Evolutionary conservation across 2,888 invertebrate species (phyloP).

Genomic region (Perizoma flavofasciatum): DNA sequence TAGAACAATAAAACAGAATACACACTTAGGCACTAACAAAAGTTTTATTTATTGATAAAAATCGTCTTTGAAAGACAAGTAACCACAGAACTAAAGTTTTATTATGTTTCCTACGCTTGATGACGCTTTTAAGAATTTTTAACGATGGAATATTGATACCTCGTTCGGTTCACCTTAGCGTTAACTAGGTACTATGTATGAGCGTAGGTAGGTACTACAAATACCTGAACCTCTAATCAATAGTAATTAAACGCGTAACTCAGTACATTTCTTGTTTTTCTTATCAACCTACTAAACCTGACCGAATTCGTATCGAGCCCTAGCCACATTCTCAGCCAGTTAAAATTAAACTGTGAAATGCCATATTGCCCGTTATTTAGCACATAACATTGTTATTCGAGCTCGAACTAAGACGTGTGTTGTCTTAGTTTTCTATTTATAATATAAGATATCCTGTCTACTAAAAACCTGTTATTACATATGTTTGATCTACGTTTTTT

Average conservation of each 20-base stretch:
- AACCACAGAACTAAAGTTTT: no score
- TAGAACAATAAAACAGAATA: conserved; percentile 52
- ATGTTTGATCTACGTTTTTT: not conserved
- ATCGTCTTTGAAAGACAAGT: no score
- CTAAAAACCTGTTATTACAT: no score
- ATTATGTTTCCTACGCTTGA: no score
- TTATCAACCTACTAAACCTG: conserved; percentile 22
- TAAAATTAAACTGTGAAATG: conserved; percentile 40
- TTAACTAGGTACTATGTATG: no score
- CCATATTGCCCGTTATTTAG: conserved; percentile 34
- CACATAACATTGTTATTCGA: conserved; percentile 33
- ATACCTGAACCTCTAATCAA: conserved; percentile 18
- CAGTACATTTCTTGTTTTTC: conserved; percentile 14
- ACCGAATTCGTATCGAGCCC: conserved; percentile 12
- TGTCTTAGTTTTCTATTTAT: not conserved
- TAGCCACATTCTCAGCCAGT: conserved; percentile 22
- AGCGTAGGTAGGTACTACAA: no score
- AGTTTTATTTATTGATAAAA: not conserved
- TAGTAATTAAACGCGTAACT: conserved; percentile 25
- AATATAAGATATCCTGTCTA: conserved; percentile 11
- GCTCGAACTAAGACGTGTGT: conserved; percentile 21
- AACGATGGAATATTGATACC: no score
- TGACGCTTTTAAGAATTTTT: no score
- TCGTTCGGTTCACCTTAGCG: no score
- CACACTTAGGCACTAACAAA: not conserved